Base-by-base conservation (phyloP, 1,140 invertebrate species). In the Yoshiicerus persimilis region DNA sequence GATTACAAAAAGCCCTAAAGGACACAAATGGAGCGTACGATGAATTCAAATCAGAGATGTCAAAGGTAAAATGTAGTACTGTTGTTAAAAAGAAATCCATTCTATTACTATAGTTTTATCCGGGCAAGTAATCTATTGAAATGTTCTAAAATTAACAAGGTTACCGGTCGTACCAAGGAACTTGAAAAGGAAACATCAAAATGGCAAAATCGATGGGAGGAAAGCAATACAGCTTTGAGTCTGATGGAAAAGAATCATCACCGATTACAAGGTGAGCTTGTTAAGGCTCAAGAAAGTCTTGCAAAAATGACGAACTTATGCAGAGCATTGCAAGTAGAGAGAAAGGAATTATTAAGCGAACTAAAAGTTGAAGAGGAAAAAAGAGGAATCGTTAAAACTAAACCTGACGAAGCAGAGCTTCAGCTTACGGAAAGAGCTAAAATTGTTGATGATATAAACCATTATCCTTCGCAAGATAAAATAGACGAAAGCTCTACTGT, bases 201-300 rank as follows among this genome's bases (percentile, higher is more conserved):
- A 84, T 91, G 90, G 90, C 89, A 90, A 56, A 87, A 27, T 16
- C 34, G 90, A 36, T 91, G 89, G 89, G 90, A 91, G 84, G 88
- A 91, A 66, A 85, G 86, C 25, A 86, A 87, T 25, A 85, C 56
- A 32, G 86, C 89, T 38, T 36, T 90, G 8, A n/a, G 23, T 30
- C 25, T 77, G 9, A 88, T 91, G 86, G 56, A 88, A 64, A 41
- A 88, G 84, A 91, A 87, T 77, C 87, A 91, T 70, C 25, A 9
- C 0, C 87, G 86, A 47, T 23, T 91, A 20, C 84, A 90, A 87
- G 38, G 56, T 8, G 90, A 90, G 41, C 77, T 91, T 20, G 32
- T 34, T 5, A 89, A 87, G 80, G 64, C 89, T 5, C 62, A 89
- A 32, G 89, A 90, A 87, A 70, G 39, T n/a, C 80, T 90, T 13